Evolutionary conservation across 2,113 vertebrate genomes (phyloP).

Genomic region (Serinus canaria): DNA sequence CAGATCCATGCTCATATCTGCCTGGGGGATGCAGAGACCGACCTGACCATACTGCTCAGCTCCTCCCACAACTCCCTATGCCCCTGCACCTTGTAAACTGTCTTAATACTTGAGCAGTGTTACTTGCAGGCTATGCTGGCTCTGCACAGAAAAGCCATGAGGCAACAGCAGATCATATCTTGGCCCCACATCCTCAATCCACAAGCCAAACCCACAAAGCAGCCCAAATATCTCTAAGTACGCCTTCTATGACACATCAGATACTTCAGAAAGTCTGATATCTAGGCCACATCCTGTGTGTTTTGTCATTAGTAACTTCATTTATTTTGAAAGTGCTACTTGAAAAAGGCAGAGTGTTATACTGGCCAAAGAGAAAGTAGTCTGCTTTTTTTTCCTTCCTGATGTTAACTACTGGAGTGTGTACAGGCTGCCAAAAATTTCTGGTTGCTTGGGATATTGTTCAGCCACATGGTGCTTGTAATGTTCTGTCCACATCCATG

Average conservation of each 20-base stretch:
- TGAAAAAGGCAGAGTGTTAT: background rate
- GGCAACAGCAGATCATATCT: background rate
- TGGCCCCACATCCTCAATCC: background rate
- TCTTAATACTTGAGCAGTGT: background rate
- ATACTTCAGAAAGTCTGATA: background rate
- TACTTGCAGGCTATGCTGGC: background rate
- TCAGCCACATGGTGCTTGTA: background rate
- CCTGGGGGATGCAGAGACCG: background rate
- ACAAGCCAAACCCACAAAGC: background rate
- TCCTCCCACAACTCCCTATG: rapidly evolving
- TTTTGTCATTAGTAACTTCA: background rate
- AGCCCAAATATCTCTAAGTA: background rate
- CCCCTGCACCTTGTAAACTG: background rate
- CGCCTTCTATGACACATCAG: rapidly evolving
- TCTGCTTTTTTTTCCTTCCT: background rate
- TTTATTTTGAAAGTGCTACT: background rate
- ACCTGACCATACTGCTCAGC: rapidly evolving
- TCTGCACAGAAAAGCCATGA: background rate
- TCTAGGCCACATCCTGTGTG: background rate
- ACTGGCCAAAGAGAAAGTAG: background rate
- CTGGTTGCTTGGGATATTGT: background rate
- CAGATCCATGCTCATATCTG: background rate
- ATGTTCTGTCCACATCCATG: background rate
- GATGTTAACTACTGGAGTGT: background rate
- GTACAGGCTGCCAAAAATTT: background rate